Base-by-base conservation (phyloP, 1,140 invertebrate genomes). In the Lineus longissimus region DNA sequence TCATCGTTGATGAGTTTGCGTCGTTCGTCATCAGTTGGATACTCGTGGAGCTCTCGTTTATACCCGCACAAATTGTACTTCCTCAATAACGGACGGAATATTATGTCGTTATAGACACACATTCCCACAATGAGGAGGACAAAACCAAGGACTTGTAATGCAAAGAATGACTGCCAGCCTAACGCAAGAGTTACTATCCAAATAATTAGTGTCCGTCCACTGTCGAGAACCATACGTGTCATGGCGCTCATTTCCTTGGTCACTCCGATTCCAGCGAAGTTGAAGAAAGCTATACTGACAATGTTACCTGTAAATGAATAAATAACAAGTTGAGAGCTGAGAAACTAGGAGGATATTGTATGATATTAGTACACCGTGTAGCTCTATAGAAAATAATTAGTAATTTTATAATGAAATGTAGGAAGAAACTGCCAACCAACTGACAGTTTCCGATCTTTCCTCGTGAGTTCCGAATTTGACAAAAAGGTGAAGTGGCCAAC, bases 201-300 rank as follows among this genome's bases (percentile, higher is more conserved):
- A 73, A 97, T 92, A 2, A 96, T 85, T 13, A 97, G 81, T 0
- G 94, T 95, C 65, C 95, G 84, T 7, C 97, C 83, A 66, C 90
- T 92, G 75, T 97, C 95, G 33, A 97, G 83, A 6, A 97, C 89
- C 89, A 96, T 93, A 70, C 94, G 86, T 1, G 93, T 95, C 0
- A 93, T 95, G 15, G 94, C 93, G 47, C 71, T 76, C 15, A 77
- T 86, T 81, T 95, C 91, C 83, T 97, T 97, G 0, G 94, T 95
- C n/a, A 98, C 91, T 75, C 89, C 93, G 25, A 98, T 89, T 23
- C 95, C 95, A 75, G 93, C 89, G 82, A 95, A 98, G 79, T 97
- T 97, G 83, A 97, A 97, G 77, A 97, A 94, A 1, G 94, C 94
- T 71, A 97, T 97, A 60, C 93, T 95, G 4, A 95, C 73, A 15